A percentile compares a stretch with the other conserved stretches of the same genome.
Evolutionary conservation across 2,797 vertebrate species (phyloP).

Genomic region (Hyperoplus lanceolatus): DNA sequence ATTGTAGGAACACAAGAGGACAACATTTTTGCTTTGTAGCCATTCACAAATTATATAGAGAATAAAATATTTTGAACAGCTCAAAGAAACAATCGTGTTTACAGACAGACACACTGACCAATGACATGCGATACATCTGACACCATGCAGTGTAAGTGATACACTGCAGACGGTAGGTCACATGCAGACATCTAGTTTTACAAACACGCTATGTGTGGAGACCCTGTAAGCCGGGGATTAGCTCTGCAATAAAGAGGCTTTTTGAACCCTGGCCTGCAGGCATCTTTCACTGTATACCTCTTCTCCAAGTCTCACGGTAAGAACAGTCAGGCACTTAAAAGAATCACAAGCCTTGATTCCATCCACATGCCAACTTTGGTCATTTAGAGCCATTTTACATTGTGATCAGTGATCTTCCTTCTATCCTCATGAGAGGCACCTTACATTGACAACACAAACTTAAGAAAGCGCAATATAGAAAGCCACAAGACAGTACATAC

Average conservation of each 20-base stretch:
- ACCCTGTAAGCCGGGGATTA: conserved; percentile 77
- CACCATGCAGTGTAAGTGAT: conserved; percentile 15
- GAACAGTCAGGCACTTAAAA: background rate
- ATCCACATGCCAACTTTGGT: background rate
- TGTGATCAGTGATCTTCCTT: conserved; percentile 47
- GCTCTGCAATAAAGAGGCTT: conserved; percentile 71
- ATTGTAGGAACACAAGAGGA: background rate
- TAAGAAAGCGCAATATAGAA: background rate
- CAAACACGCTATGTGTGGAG: conserved; percentile 42
- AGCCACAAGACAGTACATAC: background rate
- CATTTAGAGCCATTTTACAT: background rate
- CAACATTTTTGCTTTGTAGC: background rate
- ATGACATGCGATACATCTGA: conserved; percentile 1
- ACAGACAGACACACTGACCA: conserved; percentile 23
- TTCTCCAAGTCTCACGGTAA: background rate
- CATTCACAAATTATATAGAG: background rate
- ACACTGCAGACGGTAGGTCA: conserved; percentile 42
- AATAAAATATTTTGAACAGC: background rate
- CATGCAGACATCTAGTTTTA: conserved; percentile 57
- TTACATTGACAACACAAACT: conserved; percentile 5
- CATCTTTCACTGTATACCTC: conserved; percentile 26
- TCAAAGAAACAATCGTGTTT: too few species aligned
- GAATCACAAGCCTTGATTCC: background rate
- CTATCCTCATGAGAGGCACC: conserved; percentile 59
- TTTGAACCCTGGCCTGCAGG: conserved; percentile 44